Evolutionary conservation across 37 sponge, comb jelly and placozoan species (phyloP), one percentile per base, ranked within the genome.

Genomic region (Aphrocallistes beatrix): DNA sequence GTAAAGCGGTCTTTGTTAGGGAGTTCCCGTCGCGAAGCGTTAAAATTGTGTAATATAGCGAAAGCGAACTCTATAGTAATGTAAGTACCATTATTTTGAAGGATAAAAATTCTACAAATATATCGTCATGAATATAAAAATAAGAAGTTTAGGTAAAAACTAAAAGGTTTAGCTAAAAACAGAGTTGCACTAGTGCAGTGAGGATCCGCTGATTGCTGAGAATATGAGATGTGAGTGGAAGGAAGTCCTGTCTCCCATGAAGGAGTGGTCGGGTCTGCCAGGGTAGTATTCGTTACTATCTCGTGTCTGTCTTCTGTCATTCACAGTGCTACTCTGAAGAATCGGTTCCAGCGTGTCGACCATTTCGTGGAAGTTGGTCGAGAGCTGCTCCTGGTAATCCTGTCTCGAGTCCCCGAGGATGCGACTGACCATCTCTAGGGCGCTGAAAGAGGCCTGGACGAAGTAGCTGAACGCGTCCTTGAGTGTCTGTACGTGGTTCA

Each of bases 381-480:
- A 60, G 17, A 60, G 75, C 75, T 60, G 75, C 21, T 60, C 75
- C n/a, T 60, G 75, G n/a, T 60, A 60, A 13, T 60, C 75, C 34
- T 25, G 21, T 60, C 75, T 19, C n/a, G 75, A 25, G 1, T 60
- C 75, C n/a, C 75, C 75, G 28, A 60, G 21, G n/a, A 28, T 60
- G n/a, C 25, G 75, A 60, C 75, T 60, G 21, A 60, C 75, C 3
- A 60, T 3, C 34, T 60, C 75, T 25, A 60, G 75, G n/a, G 75
- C 75, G n/a, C n/a, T 19, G 21, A 60, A 60, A 19, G 75, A 60
- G n/a, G 75, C 10, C 34, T 60, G 75, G n/a, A 60, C n/a, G 21
- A 60, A 60, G 3, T 25, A 96, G 93, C 93, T 86, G 85, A 92
- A 96, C 21, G 84, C 86, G 1, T 88, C 86, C 85, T 92, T 94